These are phyloP conservation scores for Trichopoda pennipes DNA, from an alignment of 2,888 invertebrate species.

Conservation along the genomic window DNA sequence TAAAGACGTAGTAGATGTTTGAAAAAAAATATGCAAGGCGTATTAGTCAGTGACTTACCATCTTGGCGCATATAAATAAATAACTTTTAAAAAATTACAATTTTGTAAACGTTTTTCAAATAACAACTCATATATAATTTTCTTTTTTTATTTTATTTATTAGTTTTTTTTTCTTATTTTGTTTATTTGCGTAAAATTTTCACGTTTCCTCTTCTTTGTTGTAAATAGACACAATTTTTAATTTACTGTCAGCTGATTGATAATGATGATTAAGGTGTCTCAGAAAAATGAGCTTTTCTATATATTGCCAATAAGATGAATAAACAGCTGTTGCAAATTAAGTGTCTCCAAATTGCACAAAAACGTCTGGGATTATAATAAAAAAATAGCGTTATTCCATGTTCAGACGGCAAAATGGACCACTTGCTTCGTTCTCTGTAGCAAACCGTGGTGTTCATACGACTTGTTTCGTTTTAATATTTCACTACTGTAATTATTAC, in stretches of 20 bases:
- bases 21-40: constrained; percentile 21
- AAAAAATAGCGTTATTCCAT: too few relatives aligned
- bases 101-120: constrained; percentile 16
- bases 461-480: too few relatives aligned
- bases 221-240: constrained; percentile 40
- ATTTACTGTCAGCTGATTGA: constrained; percentile 45
- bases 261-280: constrained; percentile 10
- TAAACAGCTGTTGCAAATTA: neutral
- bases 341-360: neutral
- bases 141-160: constrained; percentile 5
- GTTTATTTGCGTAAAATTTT: constrained; percentile 32
- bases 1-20: constrained; percentile 46
- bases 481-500: too few relatives aligned
- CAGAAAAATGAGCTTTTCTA: neutral
- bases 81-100: neutral
- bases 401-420: too few relatives aligned
- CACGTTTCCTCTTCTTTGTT: constrained; percentile 27
- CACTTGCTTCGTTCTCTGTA: too few relatives aligned
- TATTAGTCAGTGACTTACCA: constrained; percentile 21
- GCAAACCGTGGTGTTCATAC: too few relatives aligned
- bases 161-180: too few relatives aligned
- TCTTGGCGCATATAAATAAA: constrained; percentile 7
- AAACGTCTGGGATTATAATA: too few relatives aligned
- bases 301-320: neutral
- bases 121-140: constrained; percentile 13